phyloP scores from a whole-genome alignment of 64 coral and sea anemone genomes.

The Exaiptasia diaphana region DNA sequence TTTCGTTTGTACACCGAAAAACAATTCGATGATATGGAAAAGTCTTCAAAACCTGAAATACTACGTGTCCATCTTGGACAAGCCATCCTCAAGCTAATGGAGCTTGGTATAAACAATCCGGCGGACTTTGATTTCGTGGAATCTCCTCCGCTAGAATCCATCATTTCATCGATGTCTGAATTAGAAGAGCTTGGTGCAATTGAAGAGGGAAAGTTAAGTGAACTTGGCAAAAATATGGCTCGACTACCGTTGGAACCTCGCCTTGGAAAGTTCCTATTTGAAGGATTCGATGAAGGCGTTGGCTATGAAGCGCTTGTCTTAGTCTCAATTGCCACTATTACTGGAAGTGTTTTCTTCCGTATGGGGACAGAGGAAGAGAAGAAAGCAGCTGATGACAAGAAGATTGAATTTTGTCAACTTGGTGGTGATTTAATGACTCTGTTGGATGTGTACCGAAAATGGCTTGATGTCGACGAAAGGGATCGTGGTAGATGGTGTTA shows the following conservation, averaged over 20 bases:
- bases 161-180: slow-evolving; percentile 15
- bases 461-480: slow-evolving; percentile 21
- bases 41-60: slow-evolving; percentile 69
- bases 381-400: slow-evolving; percentile 59
- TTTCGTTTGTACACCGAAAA: slow-evolving; percentile 72
- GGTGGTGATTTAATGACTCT: slow-evolving; percentile 78
- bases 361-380: slow-evolving; percentile 88
- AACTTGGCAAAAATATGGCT: slow-evolving; percentile 67
- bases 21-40: slow-evolving; percentile 53
- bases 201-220: slow-evolving; percentile 38
- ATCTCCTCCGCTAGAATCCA: slow-evolving; percentile 59
- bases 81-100: slow-evolving; percentile 84
- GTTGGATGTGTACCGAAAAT: slow-evolving; percentile 59
- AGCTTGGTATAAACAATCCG: slow-evolving; percentile 65
- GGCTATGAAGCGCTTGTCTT: slow-evolving; percentile 64
- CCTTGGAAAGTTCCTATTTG: slow-evolving; percentile 62
- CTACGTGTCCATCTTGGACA: slow-evolving; percentile 78
- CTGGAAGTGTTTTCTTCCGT: slow-evolving; percentile 73
- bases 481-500: slow-evolving; percentile 59
- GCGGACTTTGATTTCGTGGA: slow-evolving; percentile 76
- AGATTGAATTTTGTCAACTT: slow-evolving; percentile 64
- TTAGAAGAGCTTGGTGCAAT: slow-evolving; percentile 61
- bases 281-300: slow-evolving; percentile 61
- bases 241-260: slow-evolving; percentile 67
- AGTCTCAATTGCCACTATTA: slow-evolving; percentile 62